Evolutionary conservation across 2,113 vertebrate genomes (phyloP).

Genomic region (Dryoscopus gambensis): DNA sequence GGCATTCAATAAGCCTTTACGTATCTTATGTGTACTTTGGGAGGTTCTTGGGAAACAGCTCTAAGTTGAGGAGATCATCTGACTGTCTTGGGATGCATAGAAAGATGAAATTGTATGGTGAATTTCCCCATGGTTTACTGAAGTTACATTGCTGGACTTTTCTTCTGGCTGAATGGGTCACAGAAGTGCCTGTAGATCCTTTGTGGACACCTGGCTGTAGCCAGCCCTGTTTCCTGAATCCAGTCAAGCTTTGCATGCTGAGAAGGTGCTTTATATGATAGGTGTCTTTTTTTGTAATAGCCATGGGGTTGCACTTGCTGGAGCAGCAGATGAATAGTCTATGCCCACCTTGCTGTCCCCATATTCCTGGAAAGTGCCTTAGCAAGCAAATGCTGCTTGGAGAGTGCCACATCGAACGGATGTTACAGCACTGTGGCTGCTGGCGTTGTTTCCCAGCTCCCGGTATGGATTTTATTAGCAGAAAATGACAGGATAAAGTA

Average conservation of each 20-base stretch:
- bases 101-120: neutral
- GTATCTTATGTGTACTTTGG: neutral
- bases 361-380: neutral
- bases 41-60: neutral
- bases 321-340: neutral
- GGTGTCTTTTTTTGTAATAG: neutral
- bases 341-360: accelerated
- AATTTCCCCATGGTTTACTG: neutral
- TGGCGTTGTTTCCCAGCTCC: neutral
- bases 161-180: neutral
- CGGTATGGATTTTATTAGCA: neutral
- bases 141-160: neutral
- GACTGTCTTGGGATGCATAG: neutral
- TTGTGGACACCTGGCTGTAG: neutral
- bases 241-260: neutral
- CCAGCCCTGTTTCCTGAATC: neutral
- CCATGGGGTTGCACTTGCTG: neutral
- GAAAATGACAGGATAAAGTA: neutral
- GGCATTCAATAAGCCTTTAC: neutral
- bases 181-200: neutral
- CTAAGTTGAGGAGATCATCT: neutral
- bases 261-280: neutral
- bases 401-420: neutral
- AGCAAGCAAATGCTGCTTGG: neutral
- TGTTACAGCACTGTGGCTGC: neutral